These are phyloP conservation scores for Enteromius mattozi DNA, from an alignment of 2,797 vertebrate species.

Conservation along the genomic window DNA sequence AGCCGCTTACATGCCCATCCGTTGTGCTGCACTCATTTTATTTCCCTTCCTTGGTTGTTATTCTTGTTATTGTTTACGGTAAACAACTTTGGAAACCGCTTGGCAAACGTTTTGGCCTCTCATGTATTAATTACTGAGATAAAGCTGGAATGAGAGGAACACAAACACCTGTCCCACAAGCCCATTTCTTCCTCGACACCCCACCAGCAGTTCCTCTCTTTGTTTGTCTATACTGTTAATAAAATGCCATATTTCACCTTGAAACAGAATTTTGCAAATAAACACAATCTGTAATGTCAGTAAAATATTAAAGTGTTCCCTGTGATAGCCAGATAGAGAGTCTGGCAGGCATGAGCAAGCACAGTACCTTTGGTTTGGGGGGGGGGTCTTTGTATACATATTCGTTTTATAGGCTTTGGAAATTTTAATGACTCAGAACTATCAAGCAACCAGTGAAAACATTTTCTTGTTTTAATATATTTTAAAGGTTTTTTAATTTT, in stretches of 20 bases:
- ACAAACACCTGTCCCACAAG: constrained; percentile 58
- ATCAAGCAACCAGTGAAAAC: not conserved
- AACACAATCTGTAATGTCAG: not conserved
- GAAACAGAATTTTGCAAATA: not conserved
- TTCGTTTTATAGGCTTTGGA: not conserved
- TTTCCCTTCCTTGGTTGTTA: constrained; percentile 64
- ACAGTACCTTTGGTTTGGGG: not conserved
- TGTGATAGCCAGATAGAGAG: not conserved
- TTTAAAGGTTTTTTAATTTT: not conserved
- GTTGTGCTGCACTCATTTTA: not conserved
- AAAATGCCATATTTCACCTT: constrained; percentile 9
- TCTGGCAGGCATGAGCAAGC: not conserved
- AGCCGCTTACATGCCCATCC: constrained; percentile 10
- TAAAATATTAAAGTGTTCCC: not conserved
- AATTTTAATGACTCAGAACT: not conserved
- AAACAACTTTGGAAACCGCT: constrained; percentile 71
- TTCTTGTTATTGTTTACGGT: constrained; percentile 63
- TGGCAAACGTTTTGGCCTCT: constrained; percentile 71
- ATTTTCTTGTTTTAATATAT: not conserved
- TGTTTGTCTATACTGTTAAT: constrained; percentile 24
- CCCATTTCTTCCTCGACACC: constrained; percentile 55
- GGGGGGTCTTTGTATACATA: not conserved
- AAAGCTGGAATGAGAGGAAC: constrained; percentile 59
- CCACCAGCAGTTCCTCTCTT: constrained; percentile 1
- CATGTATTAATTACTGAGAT: constrained; percentile 73